Evolutionary conservation across 2,113 vertebrate species (phyloP).

Genomic region (Riparia riparia): DNA sequence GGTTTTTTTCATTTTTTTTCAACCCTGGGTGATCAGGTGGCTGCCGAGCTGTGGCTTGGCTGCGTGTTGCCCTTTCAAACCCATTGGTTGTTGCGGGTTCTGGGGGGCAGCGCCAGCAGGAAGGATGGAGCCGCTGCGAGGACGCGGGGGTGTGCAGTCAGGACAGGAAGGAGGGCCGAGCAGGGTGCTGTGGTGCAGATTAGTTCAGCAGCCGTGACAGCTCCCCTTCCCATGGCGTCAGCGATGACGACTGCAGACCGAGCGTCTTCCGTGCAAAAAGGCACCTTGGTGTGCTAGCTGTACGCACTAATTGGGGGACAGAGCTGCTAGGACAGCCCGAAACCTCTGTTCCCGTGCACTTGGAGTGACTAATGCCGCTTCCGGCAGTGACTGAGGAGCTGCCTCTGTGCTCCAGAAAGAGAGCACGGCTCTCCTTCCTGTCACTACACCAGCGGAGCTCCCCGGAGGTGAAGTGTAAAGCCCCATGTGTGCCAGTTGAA

Average conservation of each 20-base stretch:
- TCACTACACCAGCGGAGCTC: rapidly evolving
- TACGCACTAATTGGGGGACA: rapidly evolving
- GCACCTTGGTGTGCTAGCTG: rapidly evolving
- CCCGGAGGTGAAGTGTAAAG: rapidly evolving
- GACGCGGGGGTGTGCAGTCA: rapidly evolving
- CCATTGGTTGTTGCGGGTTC: rapidly evolving
- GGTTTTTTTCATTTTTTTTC: background rate
- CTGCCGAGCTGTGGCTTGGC: background rate
- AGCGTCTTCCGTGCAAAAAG: rapidly evolving
- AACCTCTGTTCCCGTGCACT: background rate
- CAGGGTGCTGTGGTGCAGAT: rapidly evolving
- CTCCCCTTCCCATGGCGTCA: rapidly evolving
- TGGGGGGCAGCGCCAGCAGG: rapidly evolving
- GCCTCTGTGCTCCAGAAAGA: background rate
- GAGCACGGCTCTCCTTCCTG: background rate
- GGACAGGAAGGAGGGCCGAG: background rate
- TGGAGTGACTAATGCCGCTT: rapidly evolving
- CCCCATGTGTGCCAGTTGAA: rapidly evolving
- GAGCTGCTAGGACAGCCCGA: background rate
- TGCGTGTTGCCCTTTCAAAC: rapidly evolving
- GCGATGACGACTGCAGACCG: rapidly evolving
- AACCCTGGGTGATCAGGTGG: background rate
- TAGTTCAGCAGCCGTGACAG: background rate
- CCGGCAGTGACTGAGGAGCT: rapidly evolving
- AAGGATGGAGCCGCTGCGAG: rapidly evolving